Conservation (phyloP, 2,113 vertebrate species). For the Otocyon megalotis region DNA sequence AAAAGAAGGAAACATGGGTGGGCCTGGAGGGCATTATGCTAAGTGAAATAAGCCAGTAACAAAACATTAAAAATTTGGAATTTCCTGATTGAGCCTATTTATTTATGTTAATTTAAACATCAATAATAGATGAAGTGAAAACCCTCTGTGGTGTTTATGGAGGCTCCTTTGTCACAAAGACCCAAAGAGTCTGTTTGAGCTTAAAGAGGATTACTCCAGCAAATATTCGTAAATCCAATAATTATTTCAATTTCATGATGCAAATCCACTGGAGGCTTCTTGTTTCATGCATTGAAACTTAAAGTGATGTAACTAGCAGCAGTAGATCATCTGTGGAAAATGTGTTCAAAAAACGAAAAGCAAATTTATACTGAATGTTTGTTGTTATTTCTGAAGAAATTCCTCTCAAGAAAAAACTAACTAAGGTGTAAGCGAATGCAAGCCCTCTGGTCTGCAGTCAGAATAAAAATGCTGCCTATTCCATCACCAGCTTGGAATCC, state of each 20-base stretch:
- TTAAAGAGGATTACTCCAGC: not conserved
- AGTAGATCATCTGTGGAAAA: not conserved
- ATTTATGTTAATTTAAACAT: not conserved
- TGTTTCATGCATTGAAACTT: not conserved
- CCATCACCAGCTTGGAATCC: not conserved
- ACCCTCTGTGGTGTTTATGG: not conserved
- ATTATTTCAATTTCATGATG: not conserved
- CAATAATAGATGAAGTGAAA: not conserved
- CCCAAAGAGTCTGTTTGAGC: not conserved
- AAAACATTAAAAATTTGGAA: not conserved
- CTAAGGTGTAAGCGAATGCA: not conserved
- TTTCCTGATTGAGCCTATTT: not conserved
- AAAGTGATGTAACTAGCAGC: not conserved
- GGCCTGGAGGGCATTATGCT: not conserved
- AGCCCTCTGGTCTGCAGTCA: constrained; percentile 32
- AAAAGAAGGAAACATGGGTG: not conserved
- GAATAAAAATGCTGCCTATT: not conserved
- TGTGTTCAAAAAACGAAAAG: not conserved
- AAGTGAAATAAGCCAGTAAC: not conserved
- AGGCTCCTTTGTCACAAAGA: not conserved
- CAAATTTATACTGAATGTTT: not conserved
- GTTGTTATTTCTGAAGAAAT: not conserved
- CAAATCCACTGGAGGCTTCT: not conserved
- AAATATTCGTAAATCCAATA: not conserved
- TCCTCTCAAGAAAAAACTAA: constrained; percentile 59